These are phyloP conservation scores for Aporrectodea caliginosa DNA, from an alignment of 1,140 invertebrate genomes.

Conservation along the genomic window DNA sequence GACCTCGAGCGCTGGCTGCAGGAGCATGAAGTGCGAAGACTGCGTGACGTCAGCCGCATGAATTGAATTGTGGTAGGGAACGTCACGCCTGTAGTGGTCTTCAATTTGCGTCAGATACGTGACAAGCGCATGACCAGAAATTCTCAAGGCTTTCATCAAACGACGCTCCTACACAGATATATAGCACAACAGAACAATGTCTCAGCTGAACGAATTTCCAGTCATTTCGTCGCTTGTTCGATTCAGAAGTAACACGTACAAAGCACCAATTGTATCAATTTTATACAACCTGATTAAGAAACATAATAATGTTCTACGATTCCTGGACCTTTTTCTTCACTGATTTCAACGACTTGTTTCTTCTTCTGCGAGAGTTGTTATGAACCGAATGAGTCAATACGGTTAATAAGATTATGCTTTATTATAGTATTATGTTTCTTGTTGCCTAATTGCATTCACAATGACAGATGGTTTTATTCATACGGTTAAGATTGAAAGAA, in stretches of 20 bases:
- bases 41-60: constrained; percentile 61
- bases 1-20: constrained; percentile 87
- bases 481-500: not conserved
- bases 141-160: constrained; percentile 85
- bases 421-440: not conserved
- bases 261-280: too few species aligned
- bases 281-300: not conserved
- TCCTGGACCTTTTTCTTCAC: not conserved
- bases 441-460: too few species aligned
- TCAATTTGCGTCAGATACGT: constrained; percentile 95
- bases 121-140: constrained; percentile 86
- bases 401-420: not conserved
- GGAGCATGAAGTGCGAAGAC: constrained; percentile 59
- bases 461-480: not conserved
- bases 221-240: too few species aligned
- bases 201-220: too few species aligned
- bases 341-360: not conserved
- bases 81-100: constrained; percentile 80
- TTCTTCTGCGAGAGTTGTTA: too few species aligned
- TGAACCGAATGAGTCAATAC: too few species aligned
- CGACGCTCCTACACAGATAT: constrained; percentile 71
- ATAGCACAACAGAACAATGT: not conserved
- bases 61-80: constrained; percentile 58
- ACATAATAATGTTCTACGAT: not conserved
- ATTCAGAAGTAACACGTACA: too few species aligned